phyloP scores from a whole-genome alignment of 2,797 vertebrate genomes.

The Zenarchopterus dispar region DNA sequence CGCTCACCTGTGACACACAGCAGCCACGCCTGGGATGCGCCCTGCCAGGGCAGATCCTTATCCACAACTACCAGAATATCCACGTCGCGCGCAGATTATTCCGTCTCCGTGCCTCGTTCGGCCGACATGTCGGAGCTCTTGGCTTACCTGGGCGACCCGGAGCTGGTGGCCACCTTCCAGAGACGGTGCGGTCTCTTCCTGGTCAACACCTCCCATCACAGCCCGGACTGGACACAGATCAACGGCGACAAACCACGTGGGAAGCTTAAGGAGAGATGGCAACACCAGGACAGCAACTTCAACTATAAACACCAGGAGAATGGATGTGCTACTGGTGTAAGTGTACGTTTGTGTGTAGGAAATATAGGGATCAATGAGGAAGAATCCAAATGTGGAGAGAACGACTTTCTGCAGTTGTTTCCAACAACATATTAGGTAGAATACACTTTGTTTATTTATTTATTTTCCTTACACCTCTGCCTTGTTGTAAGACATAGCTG shows the following conservation, averaged over 20 bases:
- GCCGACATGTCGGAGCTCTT: conserved; percentile 62
- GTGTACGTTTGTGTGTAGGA: conserved; percentile 2
- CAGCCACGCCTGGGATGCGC: conserved; percentile 58
- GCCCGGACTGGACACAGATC: neutral
- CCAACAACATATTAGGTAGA: too few relatives aligned
- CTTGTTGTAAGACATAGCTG: too few relatives aligned
- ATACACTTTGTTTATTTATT: too few relatives aligned
- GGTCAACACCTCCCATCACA: conserved; percentile 22
- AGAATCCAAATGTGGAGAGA: too few relatives aligned
- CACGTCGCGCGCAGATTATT: neutral
- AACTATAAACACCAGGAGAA: conserved; percentile 40
- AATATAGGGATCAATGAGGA: too few relatives aligned
- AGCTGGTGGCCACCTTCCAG: conserved; percentile 91
- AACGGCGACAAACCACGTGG: conserved; percentile 7
- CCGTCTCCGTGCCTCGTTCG: neutral
- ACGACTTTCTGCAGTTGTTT: too few relatives aligned
- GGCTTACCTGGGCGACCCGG: conserved; percentile 81
- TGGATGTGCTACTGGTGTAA: conserved; percentile 48
- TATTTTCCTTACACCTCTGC: too few relatives aligned
- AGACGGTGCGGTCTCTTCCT: conserved; percentile 86
- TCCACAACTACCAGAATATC: neutral
- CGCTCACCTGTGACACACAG: conserved; percentile 39
- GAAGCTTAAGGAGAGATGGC: conserved; percentile 4
- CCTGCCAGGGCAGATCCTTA: neutral
- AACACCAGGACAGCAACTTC: conserved; percentile 54